Conservation (phyloP, 2,888 invertebrate genomes). For the Callosobruchus maculatus region DNA sequence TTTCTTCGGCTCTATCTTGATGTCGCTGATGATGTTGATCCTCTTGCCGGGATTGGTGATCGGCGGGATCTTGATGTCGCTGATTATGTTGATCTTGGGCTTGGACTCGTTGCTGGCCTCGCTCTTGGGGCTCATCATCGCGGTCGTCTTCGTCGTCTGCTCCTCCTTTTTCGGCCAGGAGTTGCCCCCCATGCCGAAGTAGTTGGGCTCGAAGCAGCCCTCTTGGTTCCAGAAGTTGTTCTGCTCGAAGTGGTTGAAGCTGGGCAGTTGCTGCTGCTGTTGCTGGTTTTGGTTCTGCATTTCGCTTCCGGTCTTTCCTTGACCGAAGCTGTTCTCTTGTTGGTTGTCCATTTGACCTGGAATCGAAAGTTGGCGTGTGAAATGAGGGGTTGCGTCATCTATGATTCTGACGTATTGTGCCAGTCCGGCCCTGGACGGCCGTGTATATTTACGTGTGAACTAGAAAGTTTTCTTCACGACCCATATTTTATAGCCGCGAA, state of each 20-base stretch:
- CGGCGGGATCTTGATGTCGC: constrained; percentile 46
- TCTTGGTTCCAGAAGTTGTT: constrained; percentile 17
- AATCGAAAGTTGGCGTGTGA: background rate
- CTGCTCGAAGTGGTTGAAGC: constrained; percentile 11
- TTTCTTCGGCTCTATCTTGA: constrained; percentile 44
- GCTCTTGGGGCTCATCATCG: constrained; percentile 32
- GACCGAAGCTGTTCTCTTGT: background rate
- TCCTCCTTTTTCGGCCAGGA: constrained; percentile 44
- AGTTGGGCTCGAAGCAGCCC: constrained; percentile 7
- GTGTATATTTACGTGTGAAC: no score
- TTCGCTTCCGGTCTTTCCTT: constrained; percentile 7
- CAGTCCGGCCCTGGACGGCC: no score
- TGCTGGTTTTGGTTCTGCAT: constrained; percentile 5
- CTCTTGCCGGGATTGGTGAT: constrained; percentile 37
- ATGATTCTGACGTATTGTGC: no score
- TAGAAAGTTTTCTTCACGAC: no score
- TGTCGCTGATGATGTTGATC: constrained; percentile 46
- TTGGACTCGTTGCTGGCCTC: constrained; percentile 42
- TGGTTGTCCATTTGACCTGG: background rate
- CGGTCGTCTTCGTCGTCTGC: constrained; percentile 24
- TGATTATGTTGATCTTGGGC: constrained; percentile 48
- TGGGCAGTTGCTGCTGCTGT: background rate
- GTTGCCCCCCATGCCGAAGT: constrained; percentile 33
- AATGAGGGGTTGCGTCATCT: no score
- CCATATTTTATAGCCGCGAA: no score